A percentile compares a stretch with the other conserved stretches of the same genome.
phyloP scores from a whole-genome alignment of 2,888 invertebrate genomes.

The Brachylomia viminalis region DNA sequence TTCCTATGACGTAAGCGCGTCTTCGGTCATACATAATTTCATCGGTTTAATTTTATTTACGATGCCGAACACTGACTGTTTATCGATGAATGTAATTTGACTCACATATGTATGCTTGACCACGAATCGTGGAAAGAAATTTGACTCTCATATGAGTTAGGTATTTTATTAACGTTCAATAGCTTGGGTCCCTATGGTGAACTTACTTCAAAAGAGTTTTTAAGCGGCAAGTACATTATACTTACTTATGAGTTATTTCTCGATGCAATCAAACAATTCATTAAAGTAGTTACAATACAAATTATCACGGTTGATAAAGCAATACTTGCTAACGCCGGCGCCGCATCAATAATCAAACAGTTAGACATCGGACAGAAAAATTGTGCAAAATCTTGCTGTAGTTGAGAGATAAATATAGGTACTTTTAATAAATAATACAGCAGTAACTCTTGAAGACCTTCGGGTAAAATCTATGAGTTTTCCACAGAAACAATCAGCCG shows the following conservation, averaged over 20 bases:
- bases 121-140: slow-evolving; percentile 65
- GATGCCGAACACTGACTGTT: slow-evolving; percentile 59
- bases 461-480: slow-evolving; percentile 68
- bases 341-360: background rate
- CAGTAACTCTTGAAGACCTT: slow-evolving; percentile 15
- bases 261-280: background rate
- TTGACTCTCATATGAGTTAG: slow-evolving; percentile 64
- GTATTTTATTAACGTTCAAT: slow-evolving; percentile 68
- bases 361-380: background rate
- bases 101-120: slow-evolving; percentile 67
- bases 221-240: background rate
- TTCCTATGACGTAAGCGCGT: slow-evolving; percentile 81
- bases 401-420: background rate
- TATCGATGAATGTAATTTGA: slow-evolving; percentile 74
- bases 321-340: background rate
- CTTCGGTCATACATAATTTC: slow-evolving; percentile 78
- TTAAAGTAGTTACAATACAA: background rate
- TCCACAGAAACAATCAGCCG: slow-evolving; percentile 74
- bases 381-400: background rate
- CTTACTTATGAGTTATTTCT: background rate
- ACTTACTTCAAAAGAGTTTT: background rate
- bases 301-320: background rate
- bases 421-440: background rate
- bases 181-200: slow-evolving; percentile 39
- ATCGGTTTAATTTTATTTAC: slow-evolving; percentile 71